Conservation (phyloP, 2,797 vertebrate species). For the Varecia variegata region DNA sequence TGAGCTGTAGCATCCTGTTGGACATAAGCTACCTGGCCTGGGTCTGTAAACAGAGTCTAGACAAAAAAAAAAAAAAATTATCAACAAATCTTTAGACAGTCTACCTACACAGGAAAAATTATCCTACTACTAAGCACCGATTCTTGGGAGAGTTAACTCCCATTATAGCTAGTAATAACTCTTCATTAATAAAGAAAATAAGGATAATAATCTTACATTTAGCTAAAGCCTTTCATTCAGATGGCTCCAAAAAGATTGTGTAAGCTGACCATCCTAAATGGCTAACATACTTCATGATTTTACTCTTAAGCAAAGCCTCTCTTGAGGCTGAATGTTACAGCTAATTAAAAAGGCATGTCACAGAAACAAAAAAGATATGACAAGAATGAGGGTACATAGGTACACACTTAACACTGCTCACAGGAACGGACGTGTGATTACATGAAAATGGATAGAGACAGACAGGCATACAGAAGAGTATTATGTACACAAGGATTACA, state of each 20-base stretch:
- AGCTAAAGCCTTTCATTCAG: constrained; percentile 8
- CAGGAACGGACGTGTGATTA: not conserved
- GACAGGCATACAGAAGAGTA: not conserved
- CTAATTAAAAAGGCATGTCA: constrained; percentile 15
- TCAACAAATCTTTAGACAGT: constrained; percentile 57
- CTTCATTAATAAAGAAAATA: constrained; percentile 33
- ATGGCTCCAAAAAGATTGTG: constrained; percentile 27
- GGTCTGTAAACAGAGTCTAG: constrained; percentile 95
- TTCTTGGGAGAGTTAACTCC: not conserved
- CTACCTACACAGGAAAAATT: constrained; percentile 25
- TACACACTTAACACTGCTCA: not conserved
- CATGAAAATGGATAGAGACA: not conserved
- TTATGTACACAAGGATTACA: not conserved
- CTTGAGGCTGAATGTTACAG: not conserved
- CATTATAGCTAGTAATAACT: constrained; percentile 29
- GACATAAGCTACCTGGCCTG: constrained; percentile 96
- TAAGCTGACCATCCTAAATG: not conserved
- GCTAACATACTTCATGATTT: not conserved
- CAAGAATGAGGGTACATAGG: not conserved
- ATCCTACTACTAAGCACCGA: constrained; percentile 6
- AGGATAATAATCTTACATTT: not conserved
- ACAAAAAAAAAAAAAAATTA: constrained; percentile 74
- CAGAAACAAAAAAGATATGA: not conserved
- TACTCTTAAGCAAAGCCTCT: constrained; percentile 28
- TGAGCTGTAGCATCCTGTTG: constrained; percentile 97